Conservation (phyloP, 1,140 invertebrate genomes). For the Cherax destructor region DNA sequence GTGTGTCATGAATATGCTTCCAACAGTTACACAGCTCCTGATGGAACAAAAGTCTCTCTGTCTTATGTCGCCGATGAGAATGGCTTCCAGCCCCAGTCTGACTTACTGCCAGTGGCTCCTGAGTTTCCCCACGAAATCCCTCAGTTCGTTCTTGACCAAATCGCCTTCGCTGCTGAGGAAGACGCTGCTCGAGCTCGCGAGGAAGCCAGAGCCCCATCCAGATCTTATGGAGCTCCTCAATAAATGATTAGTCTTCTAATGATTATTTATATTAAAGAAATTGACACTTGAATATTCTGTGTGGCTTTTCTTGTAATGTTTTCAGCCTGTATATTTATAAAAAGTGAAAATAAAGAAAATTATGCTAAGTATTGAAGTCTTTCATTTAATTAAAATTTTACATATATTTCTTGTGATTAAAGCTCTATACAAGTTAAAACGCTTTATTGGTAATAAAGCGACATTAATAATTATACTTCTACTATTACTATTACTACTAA, state of each 20-base stretch:
- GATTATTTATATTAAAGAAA: neutral
- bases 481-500: too few species aligned
- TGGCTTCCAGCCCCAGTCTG: conserved; percentile 38
- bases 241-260: neutral
- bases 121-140: neutral
- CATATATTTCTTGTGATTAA: too few species aligned
- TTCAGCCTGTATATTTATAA: too few species aligned
- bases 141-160: neutral
- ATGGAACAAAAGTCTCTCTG: neutral
- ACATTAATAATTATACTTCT: too few species aligned
- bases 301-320: too few species aligned
- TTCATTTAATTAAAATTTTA: neutral
- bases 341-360: too few species aligned
- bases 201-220: too few species aligned
- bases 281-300: too few species aligned
- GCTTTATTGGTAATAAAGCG: too few species aligned
- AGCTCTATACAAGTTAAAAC: too few species aligned
- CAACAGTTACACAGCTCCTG: conserved; percentile 38
- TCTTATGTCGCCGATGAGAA: conserved; percentile 35
- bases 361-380: neutral
- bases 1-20: neutral
- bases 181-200: neutral
- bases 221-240: neutral
- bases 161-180: neutral
- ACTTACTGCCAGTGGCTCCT: conserved; percentile 40